These are phyloP conservation scores for Adelosebastes latens DNA, from an alignment of 2,797 vertebrate genomes.

Conservation along the genomic window DNA sequence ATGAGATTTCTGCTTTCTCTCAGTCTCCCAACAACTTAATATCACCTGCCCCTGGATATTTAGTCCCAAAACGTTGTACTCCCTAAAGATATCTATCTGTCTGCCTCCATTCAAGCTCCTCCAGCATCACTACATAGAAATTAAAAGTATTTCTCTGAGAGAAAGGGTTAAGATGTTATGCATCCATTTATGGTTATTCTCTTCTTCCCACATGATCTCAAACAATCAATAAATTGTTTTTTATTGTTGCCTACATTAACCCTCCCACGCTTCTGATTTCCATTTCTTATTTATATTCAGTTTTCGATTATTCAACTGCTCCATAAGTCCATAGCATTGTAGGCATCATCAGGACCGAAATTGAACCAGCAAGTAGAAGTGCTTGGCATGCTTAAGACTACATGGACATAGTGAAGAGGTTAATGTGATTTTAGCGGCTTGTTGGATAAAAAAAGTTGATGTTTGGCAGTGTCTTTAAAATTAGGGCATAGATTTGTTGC, in stretches of 20 bases:
- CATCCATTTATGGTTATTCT: not conserved
- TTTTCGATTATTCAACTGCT: not conserved
- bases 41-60: not conserved
- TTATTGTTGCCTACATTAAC: not conserved
- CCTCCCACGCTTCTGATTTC: not conserved
- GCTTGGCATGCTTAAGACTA: not conserved
- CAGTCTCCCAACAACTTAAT: not conserved
- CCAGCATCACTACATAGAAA: not conserved
- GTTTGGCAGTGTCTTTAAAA: not conserved
- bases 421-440: not conserved
- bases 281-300: constrained; percentile 11
- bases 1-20: not conserved
- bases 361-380: not conserved
- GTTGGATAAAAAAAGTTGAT: not conserved
- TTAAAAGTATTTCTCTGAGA: not conserved
- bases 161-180: not conserved
- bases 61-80: not conserved
- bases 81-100: not conserved
- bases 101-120: not conserved
- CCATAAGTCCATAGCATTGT: not conserved
- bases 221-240: not conserved
- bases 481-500: not conserved
- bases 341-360: not conserved
- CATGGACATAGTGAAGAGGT: not conserved
- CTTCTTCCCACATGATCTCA: not conserved